phyloP scores from a whole-genome alignment of 1,140 invertebrate species.

The Drosophila triauraria region DNA sequence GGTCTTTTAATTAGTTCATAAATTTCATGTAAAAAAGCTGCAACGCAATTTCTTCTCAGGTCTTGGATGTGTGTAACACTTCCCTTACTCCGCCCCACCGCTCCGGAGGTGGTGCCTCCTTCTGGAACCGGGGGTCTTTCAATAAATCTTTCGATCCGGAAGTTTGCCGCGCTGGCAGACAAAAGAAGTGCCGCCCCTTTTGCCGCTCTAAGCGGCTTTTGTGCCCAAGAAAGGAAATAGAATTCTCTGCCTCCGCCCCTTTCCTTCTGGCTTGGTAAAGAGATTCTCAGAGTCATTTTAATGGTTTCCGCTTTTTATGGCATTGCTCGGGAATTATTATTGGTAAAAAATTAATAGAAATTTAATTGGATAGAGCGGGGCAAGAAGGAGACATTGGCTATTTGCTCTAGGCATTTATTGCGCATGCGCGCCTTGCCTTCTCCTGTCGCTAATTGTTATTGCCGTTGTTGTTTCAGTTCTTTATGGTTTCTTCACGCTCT shows the following conservation, averaged over 20 bases:
- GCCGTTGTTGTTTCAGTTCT: constrained; percentile 35
- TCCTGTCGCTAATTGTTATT: constrained; percentile 45
- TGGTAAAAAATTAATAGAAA: constrained; percentile 76
- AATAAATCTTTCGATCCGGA: constrained; percentile 67
- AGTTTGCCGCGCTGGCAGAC: constrained; percentile 60
- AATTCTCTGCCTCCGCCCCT: constrained; percentile 38
- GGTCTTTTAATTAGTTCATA: constrained; percentile 69
- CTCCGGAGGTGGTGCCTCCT: background rate
- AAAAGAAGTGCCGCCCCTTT: constrained; percentile 55
- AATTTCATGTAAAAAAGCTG: constrained; percentile 49
- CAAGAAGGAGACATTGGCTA: constrained; percentile 20
- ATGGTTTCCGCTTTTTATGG: constrained; percentile 79
- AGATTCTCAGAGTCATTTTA: constrained; percentile 70
- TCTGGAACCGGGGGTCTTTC: constrained; percentile 22
- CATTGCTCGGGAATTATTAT: constrained; percentile 54
- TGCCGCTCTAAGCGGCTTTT: constrained; percentile 69
- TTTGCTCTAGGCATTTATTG: constrained; percentile 64
- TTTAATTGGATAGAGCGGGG: constrained; percentile 62
- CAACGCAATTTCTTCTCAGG: constrained; percentile 43
- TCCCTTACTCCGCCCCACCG: constrained; percentile 18
- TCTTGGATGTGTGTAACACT: constrained; percentile 25
- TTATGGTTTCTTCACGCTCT: constrained; percentile 68
- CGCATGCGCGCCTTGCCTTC: constrained; percentile 48
- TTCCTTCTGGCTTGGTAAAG: constrained; percentile 23
- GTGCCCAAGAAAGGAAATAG: constrained; percentile 77